Base-by-base conservation (phyloP, 2,888 invertebrate genomes). In the Phaonia tiefii region DNA sequence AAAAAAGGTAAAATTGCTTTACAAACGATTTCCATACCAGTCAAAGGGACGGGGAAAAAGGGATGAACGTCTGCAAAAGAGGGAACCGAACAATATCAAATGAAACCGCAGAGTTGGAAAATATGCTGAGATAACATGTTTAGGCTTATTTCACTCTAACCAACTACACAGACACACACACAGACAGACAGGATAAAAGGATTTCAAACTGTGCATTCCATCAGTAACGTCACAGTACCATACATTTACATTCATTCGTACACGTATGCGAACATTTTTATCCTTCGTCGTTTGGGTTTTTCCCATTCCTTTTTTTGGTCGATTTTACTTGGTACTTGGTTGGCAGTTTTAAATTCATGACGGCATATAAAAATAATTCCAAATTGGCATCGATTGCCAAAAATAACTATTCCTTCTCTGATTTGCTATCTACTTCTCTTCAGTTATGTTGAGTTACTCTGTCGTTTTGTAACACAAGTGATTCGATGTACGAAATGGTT, bases 311-410 rank as follows among this genome's bases (percentile, higher is more conserved):
- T 60, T 77, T 25, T 67, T 70, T 63, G 37, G 20, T 31, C 63
- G 63, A 75, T 75, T 81, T 78, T 75, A 75, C 58, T 22, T 31
- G 69, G 56, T 31, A 75, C 78, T 77, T 75, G 72, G 78, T 78
- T 81, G 81, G 65, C 78, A 81, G 78, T 78, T 81, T 81, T 72
- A 81, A 78, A 78, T 81, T 75, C 81, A 81, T 81, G 78, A 81
- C 69, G 81, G 69, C 20, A 58, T 75, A 78, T 73, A 78, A 81
- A 81, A 75, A 81, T 75, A 78, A 81, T 81, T 81, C 75, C 72
- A 78, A 81, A 81, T 81, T 81, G 78, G 81, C 81, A 75, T 75
- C 75, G 81, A 78, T 81, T 78, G 78, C 63, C 78, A 78, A 75
- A 79, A 81, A 78, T 75, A 72, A 58, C 42, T 63, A 51, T 71